Evolutionary conservation across 2,797 vertebrate species (phyloP).

Genomic region (Phalanger gymnotis): DNA sequence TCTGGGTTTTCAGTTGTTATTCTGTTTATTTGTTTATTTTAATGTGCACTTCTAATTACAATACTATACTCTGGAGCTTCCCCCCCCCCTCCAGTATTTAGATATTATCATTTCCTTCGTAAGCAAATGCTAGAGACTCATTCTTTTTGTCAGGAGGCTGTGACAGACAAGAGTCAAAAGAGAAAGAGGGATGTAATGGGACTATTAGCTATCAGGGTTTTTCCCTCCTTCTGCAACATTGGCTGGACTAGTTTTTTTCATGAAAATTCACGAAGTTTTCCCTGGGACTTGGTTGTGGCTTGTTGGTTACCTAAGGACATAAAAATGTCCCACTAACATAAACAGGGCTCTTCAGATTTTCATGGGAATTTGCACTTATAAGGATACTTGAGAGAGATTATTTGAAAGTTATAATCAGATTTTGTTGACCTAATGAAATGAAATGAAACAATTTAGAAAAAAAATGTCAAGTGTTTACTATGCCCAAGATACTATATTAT

Average conservation of each 20-base stretch:
- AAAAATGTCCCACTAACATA: background rate
- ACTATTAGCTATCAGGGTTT: background rate
- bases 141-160: background rate
- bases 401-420: background rate
- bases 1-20: background rate
- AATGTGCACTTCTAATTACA: background rate
- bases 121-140: background rate
- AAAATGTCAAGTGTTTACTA: background rate
- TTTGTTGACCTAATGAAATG: background rate
- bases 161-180: background rate
- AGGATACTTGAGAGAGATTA: background rate
- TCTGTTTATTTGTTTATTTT: background rate
- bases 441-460: background rate
- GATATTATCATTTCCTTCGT: background rate
- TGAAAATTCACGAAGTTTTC: background rate
- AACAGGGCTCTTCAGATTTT: background rate
- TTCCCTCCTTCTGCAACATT: background rate
- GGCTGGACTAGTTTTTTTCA: background rate
- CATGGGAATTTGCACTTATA: background rate
- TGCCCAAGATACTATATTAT: background rate
- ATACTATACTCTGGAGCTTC: background rate
- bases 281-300: background rate
- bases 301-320: background rate
- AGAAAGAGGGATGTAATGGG: background rate
- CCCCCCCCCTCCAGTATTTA: background rate